A percentile compares a stretch with the other conserved stretches of the same genome.
These are phyloP conservation scores for Xerus rutilus DNA, from an alignment of 2,797 vertebrate genomes.

Conservation along the genomic window DNA sequence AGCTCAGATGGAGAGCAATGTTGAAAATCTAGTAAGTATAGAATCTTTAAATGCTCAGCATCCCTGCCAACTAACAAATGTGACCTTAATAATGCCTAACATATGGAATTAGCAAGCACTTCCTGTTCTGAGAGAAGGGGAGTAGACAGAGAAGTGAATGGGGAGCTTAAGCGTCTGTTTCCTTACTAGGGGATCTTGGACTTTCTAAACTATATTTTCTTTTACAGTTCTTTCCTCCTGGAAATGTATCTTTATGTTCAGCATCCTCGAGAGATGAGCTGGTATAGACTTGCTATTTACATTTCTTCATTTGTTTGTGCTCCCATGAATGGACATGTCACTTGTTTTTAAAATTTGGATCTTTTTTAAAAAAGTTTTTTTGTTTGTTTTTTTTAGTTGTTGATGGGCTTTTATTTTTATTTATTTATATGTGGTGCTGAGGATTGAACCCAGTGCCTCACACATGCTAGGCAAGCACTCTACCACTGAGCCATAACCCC, in stretches of 20 bases:
- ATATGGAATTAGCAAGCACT: not conserved
- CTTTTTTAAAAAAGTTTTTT: not conserved
- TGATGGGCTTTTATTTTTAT: too few relatives aligned
- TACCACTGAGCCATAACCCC: too few relatives aligned
- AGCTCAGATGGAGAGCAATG: not conserved
- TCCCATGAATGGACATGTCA: not conserved
- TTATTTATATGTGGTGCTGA: too few relatives aligned
- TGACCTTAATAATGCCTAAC: not conserved
- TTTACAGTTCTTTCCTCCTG: not conserved
- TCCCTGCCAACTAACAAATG: not conserved
- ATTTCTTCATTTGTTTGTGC: not conserved
- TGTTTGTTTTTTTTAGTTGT: too few relatives aligned
- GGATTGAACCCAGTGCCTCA: too few relatives aligned
- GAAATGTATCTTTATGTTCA: not conserved
- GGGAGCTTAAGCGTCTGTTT: not conserved
- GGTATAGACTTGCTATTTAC: not conserved
- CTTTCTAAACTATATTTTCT: not conserved
- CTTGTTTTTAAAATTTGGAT: not conserved
- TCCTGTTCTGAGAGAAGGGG: not conserved
- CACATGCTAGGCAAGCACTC: too few relatives aligned
- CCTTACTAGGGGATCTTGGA: not conserved
- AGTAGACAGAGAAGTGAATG: not conserved
- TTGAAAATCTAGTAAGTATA: not conserved
- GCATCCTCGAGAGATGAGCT: not conserved
- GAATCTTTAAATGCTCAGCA: not conserved